Conservation (phyloP, 2,797 vertebrate genomes). For the Alca torda region DNA sequence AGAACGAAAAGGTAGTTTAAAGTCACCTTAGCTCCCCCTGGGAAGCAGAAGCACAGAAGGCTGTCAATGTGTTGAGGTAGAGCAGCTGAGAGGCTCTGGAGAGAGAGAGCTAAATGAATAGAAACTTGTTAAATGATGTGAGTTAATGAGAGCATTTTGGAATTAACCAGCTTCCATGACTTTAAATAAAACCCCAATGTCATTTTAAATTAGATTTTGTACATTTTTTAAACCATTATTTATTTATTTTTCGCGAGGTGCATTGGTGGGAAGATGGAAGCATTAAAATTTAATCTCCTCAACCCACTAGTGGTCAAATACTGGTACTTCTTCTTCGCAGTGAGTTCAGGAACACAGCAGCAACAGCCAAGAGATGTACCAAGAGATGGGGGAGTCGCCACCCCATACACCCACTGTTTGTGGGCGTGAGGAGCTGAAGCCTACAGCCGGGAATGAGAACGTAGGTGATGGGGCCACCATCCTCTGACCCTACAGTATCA, state of each 20-base stretch:
- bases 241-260: neutral
- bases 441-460: neutral
- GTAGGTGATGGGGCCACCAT: accelerated
- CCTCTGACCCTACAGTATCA: neutral
- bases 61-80: slow-evolving; percentile 68
- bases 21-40: slow-evolving; percentile 60
- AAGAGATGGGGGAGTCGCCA: neutral
- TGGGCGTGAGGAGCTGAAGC: neutral
- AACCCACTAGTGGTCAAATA: slow-evolving; percentile 3
- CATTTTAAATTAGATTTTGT: slow-evolving; percentile 70
- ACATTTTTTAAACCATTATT: slow-evolving; percentile 52
- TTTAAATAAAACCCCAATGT: slow-evolving; percentile 71
- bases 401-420: neutral
- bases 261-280: neutral
- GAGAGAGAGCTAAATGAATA: slow-evolving; percentile 70
- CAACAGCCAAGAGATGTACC: neutral
- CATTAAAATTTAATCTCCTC: neutral
- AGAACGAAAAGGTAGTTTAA: slow-evolving; percentile 46
- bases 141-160: slow-evolving; percentile 71
- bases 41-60: slow-evolving; percentile 65
- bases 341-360: neutral
- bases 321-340: neutral
- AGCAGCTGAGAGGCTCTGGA: slow-evolving; percentile 67
- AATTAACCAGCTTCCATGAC: slow-evolving; percentile 71
- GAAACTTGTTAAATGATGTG: slow-evolving; percentile 72